Conservation (phyloP, 1,140 invertebrate genomes). For the Drosophila sulfurigaster region DNA sequence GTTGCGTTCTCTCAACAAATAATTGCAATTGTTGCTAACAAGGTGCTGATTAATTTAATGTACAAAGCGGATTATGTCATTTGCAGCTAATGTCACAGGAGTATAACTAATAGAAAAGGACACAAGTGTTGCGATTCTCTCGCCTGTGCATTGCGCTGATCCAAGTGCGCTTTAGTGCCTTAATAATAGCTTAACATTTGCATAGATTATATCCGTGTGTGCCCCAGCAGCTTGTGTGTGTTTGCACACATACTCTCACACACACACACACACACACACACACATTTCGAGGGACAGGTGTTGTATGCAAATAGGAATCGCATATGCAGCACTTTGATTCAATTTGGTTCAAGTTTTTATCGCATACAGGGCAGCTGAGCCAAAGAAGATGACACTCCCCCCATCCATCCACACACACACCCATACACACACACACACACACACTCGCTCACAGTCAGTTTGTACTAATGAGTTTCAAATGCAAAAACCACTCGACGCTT, state of each 20-base stretch:
- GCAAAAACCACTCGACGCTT: conserved; percentile 52
- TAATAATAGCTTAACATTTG: conserved; percentile 71
- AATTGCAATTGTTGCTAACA: too few relatives aligned
- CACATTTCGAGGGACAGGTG: conserved; percentile 19
- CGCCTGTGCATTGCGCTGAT: conserved; percentile 37
- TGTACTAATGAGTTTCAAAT: conserved; percentile 79
- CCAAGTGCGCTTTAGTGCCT: conserved; percentile 64
- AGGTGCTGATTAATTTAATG: neutral
- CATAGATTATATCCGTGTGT: conserved; percentile 44
- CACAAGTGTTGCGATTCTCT: conserved; percentile 25
- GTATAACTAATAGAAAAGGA: conserved; percentile 20
- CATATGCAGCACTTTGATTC: conserved; percentile 64
- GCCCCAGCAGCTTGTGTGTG: neutral
- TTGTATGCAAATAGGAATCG: conserved; percentile 38
- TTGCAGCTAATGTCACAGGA: neutral
- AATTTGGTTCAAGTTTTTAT: conserved; percentile 65
- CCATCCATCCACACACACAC: neutral
- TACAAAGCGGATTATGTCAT: neutral
- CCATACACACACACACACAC: neutral
- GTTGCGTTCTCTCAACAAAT: too few relatives aligned
- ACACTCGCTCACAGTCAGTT: conserved; percentile 17
- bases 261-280: conserved; percentile 18
- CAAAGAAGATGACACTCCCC: conserved; percentile 44
- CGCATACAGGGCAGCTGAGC: conserved; percentile 34
- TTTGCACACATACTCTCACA: neutral